Evolutionary conservation across 64 coral and sea anemone species (phyloP).

Genomic region (Montipora efflorescens): DNA sequence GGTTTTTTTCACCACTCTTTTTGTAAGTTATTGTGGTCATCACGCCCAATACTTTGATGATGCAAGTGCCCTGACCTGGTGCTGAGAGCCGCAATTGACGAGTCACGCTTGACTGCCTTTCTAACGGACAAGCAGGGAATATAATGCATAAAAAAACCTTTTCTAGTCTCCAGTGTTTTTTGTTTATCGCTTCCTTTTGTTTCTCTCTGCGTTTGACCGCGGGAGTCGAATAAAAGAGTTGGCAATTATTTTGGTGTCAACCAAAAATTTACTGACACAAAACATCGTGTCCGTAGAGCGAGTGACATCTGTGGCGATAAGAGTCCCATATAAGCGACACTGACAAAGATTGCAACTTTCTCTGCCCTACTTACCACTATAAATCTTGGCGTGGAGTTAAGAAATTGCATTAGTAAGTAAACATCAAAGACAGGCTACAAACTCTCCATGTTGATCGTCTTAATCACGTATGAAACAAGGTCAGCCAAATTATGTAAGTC

Average conservation of each 20-base stretch:
- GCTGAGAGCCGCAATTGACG: background rate
- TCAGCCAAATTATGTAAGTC: constrained; percentile 1
- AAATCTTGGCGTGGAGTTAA: constrained; percentile 27
- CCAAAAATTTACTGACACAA: background rate
- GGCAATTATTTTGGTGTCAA: constrained; percentile 41
- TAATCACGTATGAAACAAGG: background rate
- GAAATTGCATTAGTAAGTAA: constrained; percentile 26
- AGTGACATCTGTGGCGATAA: background rate
- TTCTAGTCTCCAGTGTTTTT: constrained; percentile 22
- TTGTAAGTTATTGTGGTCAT: background rate
- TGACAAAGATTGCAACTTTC: constrained; percentile 14
- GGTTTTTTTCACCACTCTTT: background rate
- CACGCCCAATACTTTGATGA: background rate
- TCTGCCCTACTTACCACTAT: background rate
- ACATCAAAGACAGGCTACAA: constrained; percentile 23
- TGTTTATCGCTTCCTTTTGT: constrained; percentile 32
- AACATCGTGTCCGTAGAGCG: background rate
- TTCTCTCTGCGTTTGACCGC: constrained; percentile 3
- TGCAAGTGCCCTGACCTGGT: background rate
- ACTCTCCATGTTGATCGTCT: constrained; percentile 10
- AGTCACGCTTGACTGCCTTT: constrained; percentile 11
- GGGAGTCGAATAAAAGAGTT: constrained; percentile 8
- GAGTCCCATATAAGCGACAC: background rate
- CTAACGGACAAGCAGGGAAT: constrained; percentile 44
- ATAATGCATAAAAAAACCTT: constrained; percentile 27